Conservation (phyloP, 2,888 invertebrate species). For the Brenthis hecate region DNA sequence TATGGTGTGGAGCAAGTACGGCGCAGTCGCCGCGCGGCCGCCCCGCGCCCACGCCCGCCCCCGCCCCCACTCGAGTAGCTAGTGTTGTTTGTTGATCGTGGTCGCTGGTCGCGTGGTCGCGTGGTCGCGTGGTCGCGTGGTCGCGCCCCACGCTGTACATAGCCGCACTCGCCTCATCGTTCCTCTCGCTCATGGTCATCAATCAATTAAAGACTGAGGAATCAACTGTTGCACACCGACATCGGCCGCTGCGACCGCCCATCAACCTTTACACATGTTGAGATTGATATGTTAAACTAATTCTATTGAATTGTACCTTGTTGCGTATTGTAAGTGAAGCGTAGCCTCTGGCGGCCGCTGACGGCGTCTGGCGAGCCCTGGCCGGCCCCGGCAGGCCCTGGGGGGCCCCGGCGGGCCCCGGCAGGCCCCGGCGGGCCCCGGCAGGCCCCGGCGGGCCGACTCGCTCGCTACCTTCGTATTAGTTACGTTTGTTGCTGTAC, state of each 20-base stretch:
- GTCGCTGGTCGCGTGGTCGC: slow-evolving; percentile 54
- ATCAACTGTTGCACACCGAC: slow-evolving; percentile 78
- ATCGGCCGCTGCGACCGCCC: slow-evolving; percentile 55
- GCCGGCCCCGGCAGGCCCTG: slow-evolving; percentile 43
- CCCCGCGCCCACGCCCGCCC: slow-evolving; percentile 66
- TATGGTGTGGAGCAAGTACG: slow-evolving; percentile 31
- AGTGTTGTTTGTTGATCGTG: no score
- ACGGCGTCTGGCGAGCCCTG: slow-evolving; percentile 42
- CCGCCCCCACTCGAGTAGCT: slow-evolving; percentile 44
- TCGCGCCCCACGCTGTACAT: slow-evolving; percentile 75
- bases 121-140: slow-evolving; percentile 63
- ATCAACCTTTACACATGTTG: slow-evolving; percentile 81
- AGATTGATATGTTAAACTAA: slow-evolving; percentile 82
- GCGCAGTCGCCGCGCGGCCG: slow-evolving; percentile 43
- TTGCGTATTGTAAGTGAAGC: slow-evolving; percentile 77
- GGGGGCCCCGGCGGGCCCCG: slow-evolving; percentile 43
- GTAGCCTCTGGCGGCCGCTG: no score
- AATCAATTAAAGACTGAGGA: slow-evolving; percentile 82
- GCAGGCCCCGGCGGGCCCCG: slow-evolving; percentile 43
- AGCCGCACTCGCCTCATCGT: slow-evolving; percentile 76
- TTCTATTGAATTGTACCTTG: slow-evolving; percentile 82
- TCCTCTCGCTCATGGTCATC: slow-evolving; percentile 81
- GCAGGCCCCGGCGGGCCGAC: slow-evolving; percentile 44
- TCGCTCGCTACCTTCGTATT: slow-evolving; percentile 55
- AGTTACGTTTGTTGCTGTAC: slow-evolving; percentile 67